Evolutionary conservation across 2,113 vertebrate species (phyloP).

Genomic region (Pelecanoides urinatrix): DNA sequence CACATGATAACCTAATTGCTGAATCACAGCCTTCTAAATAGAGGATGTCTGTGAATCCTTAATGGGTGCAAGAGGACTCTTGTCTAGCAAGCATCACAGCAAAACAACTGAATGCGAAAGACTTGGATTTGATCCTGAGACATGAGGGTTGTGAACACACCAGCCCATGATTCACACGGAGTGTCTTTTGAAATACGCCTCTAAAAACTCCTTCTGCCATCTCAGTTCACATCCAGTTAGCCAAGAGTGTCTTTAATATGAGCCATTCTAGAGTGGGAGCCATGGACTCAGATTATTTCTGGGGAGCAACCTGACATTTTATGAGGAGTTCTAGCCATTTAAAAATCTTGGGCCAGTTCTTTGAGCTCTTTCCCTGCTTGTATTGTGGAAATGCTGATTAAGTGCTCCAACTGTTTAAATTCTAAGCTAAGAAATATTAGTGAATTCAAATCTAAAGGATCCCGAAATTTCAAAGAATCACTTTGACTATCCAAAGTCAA

Average conservation of each 20-base stretch:
- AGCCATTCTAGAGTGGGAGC: background rate
- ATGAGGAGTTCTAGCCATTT: background rate
- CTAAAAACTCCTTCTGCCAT: background rate
- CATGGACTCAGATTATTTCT: background rate
- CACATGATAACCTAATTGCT: background rate
- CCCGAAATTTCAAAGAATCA: background rate
- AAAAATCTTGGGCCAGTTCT: background rate
- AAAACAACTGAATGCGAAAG: background rate
- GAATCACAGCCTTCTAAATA: background rate
- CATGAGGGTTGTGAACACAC: background rate
- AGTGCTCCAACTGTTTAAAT: background rate
- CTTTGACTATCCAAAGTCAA: background rate
- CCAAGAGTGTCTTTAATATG: background rate
- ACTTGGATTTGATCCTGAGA: background rate
- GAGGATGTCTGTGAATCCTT: background rate
- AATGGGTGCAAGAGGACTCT: background rate
- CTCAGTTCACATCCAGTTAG: background rate
- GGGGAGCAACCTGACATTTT: background rate
- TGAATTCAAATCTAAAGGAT: background rate
- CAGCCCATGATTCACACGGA: background rate
- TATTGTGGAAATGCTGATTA: background rate
- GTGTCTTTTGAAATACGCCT: background rate
- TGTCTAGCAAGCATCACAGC: background rate
- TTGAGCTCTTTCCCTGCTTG: background rate
- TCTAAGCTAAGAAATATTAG: background rate